Evolutionary conservation across 2,888 invertebrate genomes (phyloP), one percentile per base, ranked within the genome.

Genomic region (Plagiodera versicolora): DNA sequence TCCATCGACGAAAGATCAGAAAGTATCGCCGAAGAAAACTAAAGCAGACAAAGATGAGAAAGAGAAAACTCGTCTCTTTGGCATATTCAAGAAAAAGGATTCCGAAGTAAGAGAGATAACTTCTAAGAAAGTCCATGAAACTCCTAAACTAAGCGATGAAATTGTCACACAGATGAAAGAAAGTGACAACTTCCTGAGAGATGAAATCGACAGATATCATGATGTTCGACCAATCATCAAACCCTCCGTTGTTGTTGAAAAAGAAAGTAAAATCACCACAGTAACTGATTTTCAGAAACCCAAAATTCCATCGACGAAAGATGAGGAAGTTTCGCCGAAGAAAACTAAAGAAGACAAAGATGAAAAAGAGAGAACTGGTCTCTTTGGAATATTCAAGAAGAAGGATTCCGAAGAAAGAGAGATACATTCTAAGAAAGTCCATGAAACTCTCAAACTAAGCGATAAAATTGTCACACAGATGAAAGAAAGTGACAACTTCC

Each of bases 171-270:
- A 69, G 45, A 70, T 72, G 46, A 61, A 61, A 35, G 64, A 70
- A 1, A 70, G 64, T 2, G 58, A 67, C 35, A 62, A 66, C 1
- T 73, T 74, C 50, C 44, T 74, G 5, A 59, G 64, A 47, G 56
- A 67, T 30, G 74, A 75, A 67, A 60, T 74, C 32, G 63, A 57
- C 11, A 49, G 48, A 16, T 70, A 63, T 57, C 64, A 71, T 45
- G 71, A 71, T 58, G 68, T 67, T 2, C 46, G 60, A 18, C 65
- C 67, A 9, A 6, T 55, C 11, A 20, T 24, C n/a, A 17, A 6
- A 53, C 11, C 17, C 16, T 16, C 5, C 24, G 19, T 56, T 14
- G 24, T 56, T 17, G 44, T n/a, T 20, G 50, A 56, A 46, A 16
- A 24, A 4, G 32, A 30, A 35, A 2, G 1, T 24, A 14, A 2